A percentile compares a stretch with the other conserved stretches of the same genome.
Conservation (phyloP, 2,888 invertebrate species). For the Euproctis similis region DNA sequence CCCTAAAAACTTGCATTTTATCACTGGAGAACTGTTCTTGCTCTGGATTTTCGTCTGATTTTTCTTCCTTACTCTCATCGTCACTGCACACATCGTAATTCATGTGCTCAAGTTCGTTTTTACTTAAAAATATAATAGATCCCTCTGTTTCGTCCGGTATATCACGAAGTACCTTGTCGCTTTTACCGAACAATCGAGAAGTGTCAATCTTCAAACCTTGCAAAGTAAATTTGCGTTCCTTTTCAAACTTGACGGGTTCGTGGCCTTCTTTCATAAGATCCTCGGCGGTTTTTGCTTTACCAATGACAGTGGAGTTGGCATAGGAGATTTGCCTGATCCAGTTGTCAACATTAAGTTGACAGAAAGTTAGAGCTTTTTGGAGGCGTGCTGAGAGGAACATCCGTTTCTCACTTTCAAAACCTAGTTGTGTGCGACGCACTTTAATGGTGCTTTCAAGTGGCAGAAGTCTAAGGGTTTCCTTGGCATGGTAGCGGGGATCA, state of each 20-base stretch:
- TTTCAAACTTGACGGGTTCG: constrained; percentile 68
- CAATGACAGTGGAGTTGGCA: constrained; percentile 53
- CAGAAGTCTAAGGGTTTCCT: constrained; percentile 69
- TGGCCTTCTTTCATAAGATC: constrained; percentile 74
- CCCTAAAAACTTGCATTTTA: constrained; percentile 70
- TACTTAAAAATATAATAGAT: constrained; percentile 80
- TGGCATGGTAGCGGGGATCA: constrained; percentile 72
- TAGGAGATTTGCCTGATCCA: constrained; percentile 79
- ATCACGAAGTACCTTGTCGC: constrained; percentile 68
- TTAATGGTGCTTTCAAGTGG: constrained; percentile 56
- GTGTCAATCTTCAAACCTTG: constrained; percentile 70
- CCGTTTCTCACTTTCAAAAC: constrained; percentile 77
- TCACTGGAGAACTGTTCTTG: constrained; percentile 61
- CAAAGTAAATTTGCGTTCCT: constrained; percentile 69
- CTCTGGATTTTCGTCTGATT: constrained; percentile 53
- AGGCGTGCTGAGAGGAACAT: constrained; percentile 79
- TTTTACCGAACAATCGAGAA: constrained; percentile 67
- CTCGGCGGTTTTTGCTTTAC: constrained; percentile 67
- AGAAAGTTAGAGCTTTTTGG: constrained; percentile 79
- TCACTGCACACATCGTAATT: constrained; percentile 74
- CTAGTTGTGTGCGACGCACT: constrained; percentile 75
- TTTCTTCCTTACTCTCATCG: constrained; percentile 67
- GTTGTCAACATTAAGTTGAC: constrained; percentile 78
- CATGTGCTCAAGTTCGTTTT: constrained; percentile 79
- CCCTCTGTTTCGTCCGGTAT: constrained; percentile 78